phyloP scores from a whole-genome alignment of 2,888 invertebrate species.

The Nephrotoma appendiculata region DNA sequence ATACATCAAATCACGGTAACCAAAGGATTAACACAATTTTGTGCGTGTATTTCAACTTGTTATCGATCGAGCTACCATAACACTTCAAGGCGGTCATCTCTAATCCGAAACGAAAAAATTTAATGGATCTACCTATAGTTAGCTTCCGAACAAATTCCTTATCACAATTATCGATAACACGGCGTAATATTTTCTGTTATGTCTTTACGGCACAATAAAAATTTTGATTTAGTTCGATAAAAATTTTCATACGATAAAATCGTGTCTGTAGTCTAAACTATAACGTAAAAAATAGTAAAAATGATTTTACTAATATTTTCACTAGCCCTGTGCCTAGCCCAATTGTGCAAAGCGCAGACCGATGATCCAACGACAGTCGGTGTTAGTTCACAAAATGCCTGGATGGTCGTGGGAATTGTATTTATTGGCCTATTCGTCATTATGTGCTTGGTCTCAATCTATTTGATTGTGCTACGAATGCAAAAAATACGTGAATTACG shows the following conservation, averaged over 20 bases:
- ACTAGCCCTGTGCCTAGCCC: background rate
- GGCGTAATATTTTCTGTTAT: background rate
- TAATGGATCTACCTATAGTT: too few relatives aligned
- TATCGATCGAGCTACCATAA: background rate
- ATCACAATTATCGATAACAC: background rate
- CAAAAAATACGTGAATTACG: background rate
- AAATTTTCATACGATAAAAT: background rate
- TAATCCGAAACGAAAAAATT: too few relatives aligned
- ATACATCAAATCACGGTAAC: background rate
- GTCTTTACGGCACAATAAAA: background rate
- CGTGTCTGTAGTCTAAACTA: background rate
- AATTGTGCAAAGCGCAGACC: background rate
- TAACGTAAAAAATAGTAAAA: background rate
- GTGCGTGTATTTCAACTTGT: background rate
- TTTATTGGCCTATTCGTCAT: background rate
- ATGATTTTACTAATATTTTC: background rate
- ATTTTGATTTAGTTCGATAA: background rate
- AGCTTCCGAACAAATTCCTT: background rate
- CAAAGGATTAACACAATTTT: background rate
- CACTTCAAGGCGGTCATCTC: background rate
- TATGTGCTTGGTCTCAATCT: background rate
- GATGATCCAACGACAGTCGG: background rate
- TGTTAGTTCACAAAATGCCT: background rate
- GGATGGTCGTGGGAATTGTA: background rate
- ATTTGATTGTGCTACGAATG: background rate